phyloP scores from a whole-genome alignment of 1,140 invertebrate species.

The Neelides sp. region DNA sequence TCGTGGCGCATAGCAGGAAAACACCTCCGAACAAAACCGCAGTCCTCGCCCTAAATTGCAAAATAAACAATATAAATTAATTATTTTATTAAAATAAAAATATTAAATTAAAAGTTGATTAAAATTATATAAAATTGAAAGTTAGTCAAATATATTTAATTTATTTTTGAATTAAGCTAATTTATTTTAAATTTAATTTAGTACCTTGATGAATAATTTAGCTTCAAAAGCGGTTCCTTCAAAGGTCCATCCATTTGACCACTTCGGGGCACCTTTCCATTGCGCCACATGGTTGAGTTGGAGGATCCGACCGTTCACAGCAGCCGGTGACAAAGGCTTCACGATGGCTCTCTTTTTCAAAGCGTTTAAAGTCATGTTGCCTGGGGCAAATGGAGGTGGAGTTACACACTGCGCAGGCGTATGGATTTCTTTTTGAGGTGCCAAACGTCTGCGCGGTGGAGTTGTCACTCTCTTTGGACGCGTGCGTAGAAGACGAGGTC shows the following conservation, averaged over 20 bases:
- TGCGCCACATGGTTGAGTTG: constrained; percentile 6
- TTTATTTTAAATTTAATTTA: too few species aligned
- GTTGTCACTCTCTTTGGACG: too few species aligned
- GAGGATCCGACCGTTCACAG: constrained; percentile 21
- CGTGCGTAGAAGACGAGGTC: too few species aligned
- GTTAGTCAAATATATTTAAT: too few species aligned
- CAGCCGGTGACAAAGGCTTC: constrained; percentile 27
- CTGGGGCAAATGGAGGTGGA: background rate
- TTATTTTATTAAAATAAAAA: constrained; percentile 4
- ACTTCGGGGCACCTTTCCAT: constrained; percentile 44
- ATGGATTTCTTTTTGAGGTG: too few species aligned
- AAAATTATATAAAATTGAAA: too few species aligned
- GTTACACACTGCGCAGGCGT: too few species aligned
- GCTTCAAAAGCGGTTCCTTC: constrained; percentile 67
- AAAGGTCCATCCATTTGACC: constrained; percentile 87
- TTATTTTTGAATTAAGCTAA: too few species aligned
- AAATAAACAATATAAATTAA: background rate
- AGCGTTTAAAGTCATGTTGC: constrained; percentile 22
- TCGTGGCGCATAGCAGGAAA: constrained; percentile 79
- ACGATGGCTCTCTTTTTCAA: constrained; percentile 30
- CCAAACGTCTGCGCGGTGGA: too few species aligned
- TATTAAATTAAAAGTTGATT: constrained; percentile 5
- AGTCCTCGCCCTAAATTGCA: too few species aligned
- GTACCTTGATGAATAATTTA: constrained; percentile 76
- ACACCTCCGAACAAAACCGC: constrained; percentile 57